Base-by-base conservation (phyloP, 2,113 vertebrate species). In the Cranoglanis bouderius region DNA sequence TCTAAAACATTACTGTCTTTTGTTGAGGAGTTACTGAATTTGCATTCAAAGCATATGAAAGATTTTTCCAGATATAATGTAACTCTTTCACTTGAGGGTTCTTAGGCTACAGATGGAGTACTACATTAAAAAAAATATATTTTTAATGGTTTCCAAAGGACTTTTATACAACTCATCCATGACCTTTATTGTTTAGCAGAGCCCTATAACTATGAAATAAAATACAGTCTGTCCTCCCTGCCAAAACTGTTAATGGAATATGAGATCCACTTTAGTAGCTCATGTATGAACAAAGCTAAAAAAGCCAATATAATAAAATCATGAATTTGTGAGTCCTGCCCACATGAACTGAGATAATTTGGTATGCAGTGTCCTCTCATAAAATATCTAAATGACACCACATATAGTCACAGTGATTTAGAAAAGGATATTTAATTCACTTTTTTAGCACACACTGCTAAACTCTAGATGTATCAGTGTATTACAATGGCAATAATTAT, bases 161-260 rank as follows among this genome's bases (percentile, higher is more conserved):
- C 65, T 57, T 72, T 88, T 55, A 21, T 75, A 19, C 82, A 88
- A 85, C 40, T 77, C 55, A 85, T 61, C 53, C 55, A 53, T 74
- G 82, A 85, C 82, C 72, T 80, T 88, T 67, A 85, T 65, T 78
- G 87, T 85, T 85, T 88, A 51, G 40, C 51, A 51, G 78, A 87
- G 78, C 61, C 40, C 61, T 72, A 87, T 67, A 55, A 87, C 75
- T 35, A 53, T 84, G 40, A 85, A 88, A 88, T 75, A 21, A 84
- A 88, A 88, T 88, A 75, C 43, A 26, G 40, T 84, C 70, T 63
- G 55, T 61, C 8, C 29, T 84, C n/a, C 16, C 40, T 61, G 82
- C 82, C 87, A 88, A 82, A 72, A 43, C 59, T 59, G 49, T 57
- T 67, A 75, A 46, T 83, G 46, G 57, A 84, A 46, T 84, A 84